Conservation (phyloP, 2,888 invertebrate genomes). For the Netelia inedita region DNA sequence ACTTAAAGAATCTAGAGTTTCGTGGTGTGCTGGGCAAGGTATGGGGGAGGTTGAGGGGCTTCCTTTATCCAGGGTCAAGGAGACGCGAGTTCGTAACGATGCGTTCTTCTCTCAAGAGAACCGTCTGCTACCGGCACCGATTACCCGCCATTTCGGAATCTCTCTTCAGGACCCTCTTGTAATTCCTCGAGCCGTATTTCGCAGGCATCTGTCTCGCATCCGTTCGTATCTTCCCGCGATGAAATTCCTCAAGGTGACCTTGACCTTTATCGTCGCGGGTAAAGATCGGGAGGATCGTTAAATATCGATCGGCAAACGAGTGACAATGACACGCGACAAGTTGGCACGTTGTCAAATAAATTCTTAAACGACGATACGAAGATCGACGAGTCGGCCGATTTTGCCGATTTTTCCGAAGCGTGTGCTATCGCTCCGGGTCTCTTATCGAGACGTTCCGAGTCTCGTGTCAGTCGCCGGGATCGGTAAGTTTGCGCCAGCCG, state of each 20-base stretch:
- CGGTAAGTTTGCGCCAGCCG: slow-evolving; percentile 85
- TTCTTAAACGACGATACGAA: neutral
- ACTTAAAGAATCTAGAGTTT: no score
- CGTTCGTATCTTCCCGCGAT: slow-evolving; percentile 20
- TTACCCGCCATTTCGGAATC: slow-evolving; percentile 80
- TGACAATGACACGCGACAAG: no score
- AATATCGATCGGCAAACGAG: neutral
- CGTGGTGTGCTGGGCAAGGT: no score
- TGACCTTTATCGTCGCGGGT: neutral
- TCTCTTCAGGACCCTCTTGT: slow-evolving; percentile 74
- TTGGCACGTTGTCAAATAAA: neutral
- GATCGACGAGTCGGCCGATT: slow-evolving; percentile 30
- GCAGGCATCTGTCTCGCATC: slow-evolving; percentile 76
- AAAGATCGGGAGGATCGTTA: slow-evolving; percentile 3
- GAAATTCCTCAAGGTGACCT: slow-evolving; percentile 6
- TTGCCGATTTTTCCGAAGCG: slow-evolving; percentile 71
- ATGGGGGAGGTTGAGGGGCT: slow-evolving; percentile 6
- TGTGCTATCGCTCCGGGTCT: slow-evolving; percentile 83
- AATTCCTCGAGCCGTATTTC: slow-evolving; percentile 60
- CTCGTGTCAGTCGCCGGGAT: slow-evolving; percentile 88
- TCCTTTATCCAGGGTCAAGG: slow-evolving; percentile 67
- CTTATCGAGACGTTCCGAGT: slow-evolving; percentile 73
- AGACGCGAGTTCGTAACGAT: slow-evolving; percentile 27
- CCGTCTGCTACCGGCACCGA: slow-evolving; percentile 85
- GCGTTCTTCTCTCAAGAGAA: slow-evolving; percentile 59